These are phyloP conservation scores for Halyomorpha halys DNA, from an alignment of 1,140 invertebrate species.

Conservation along the genomic window DNA sequence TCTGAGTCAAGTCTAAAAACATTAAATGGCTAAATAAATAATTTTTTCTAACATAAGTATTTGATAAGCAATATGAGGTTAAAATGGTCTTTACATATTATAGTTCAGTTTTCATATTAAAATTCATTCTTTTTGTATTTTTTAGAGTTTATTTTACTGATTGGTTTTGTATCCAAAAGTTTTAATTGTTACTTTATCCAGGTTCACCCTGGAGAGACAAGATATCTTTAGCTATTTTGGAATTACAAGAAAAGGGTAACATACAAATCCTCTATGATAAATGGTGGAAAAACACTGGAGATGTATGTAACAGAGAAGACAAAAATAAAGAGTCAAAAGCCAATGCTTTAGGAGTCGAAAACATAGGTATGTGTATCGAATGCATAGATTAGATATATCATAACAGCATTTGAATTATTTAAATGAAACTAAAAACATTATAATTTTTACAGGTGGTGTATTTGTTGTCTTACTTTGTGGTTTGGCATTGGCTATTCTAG, in stretches of 20 bases:
- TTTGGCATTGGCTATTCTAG: slow-evolving; percentile 57
- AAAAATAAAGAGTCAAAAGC: slow-evolving; percentile 63
- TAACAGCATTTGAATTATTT: too few species aligned
- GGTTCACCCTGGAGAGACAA: slow-evolving; percentile 65
- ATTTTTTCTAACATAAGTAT: too few species aligned
- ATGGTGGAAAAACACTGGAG: slow-evolving; percentile 62
- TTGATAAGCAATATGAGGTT: too few species aligned
- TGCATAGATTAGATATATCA: too few species aligned
- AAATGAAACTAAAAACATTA: too few species aligned
- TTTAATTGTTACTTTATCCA: slow-evolving; percentile 31
- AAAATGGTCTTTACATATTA: too few species aligned
- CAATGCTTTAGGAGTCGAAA: slow-evolving; percentile 73
- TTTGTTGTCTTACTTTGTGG: slow-evolving; percentile 82
- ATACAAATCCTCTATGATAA: slow-evolving; percentile 59
- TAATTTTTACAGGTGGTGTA: slow-evolving; percentile 56
- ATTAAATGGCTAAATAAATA: too few species aligned
- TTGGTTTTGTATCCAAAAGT: background rate
- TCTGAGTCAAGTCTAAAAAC: too few species aligned
- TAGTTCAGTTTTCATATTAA: background rate
- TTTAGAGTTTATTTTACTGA: background rate
- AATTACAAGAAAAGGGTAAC: slow-evolving; percentile 62
- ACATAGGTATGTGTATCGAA: slow-evolving; percentile 50
- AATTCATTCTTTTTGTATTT: background rate
- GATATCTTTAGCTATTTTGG: slow-evolving; percentile 61
- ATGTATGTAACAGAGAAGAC: slow-evolving; percentile 51